Evolutionary conservation across 1,140 invertebrate genomes (phyloP), one percentile per base, ranked within the genome.

Genomic region (Ruditapes philippinarum): DNA sequence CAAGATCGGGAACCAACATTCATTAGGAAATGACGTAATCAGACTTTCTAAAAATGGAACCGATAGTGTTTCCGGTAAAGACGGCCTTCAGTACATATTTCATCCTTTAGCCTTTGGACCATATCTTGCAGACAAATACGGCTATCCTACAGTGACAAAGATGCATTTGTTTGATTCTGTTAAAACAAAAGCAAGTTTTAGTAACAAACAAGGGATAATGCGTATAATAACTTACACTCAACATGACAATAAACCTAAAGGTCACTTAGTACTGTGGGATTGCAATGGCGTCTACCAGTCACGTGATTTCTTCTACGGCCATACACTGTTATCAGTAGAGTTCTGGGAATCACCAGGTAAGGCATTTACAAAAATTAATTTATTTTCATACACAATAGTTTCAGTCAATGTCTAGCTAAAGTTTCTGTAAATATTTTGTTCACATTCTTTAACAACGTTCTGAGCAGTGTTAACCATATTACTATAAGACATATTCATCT

Each of bases 301-400:
- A 74, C 92, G 92, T 81, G 93, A 95, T 85, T 95, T 93, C 92
- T 93, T 94, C 38, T 91, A 90, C 33, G 90, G 90, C 17, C 94
- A 93, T 82, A 92, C 89, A 54, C 91, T 95, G 40, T 91, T 95
- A 49, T 94, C 94, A 28, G 94, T 94, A 51, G 95, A 95, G 92
- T 95, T 95, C 92, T 95, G 95, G 95, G 93, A 95, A 88, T 93
- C 95, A 38, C 93, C 94, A 92, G 95, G 95, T 95, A 83, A 92
- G 62, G 38, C 68, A 57, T 22, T n/a, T n/a, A n/a, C n/a, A n/a
- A n/a, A n/a, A n/a, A n/a, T n/a, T n/a, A n/a, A n/a, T 45, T 45
- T 45, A 45, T 45, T n/a, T 45, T 45, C 42, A 45, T 45, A 7
- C 14, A 45, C 42, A 45, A 45, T n/a, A n/a, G n/a, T n/a, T n/a